Evolutionary conservation across 2,888 invertebrate species (phyloP).

Genomic region (Xylocampa areola): DNA sequence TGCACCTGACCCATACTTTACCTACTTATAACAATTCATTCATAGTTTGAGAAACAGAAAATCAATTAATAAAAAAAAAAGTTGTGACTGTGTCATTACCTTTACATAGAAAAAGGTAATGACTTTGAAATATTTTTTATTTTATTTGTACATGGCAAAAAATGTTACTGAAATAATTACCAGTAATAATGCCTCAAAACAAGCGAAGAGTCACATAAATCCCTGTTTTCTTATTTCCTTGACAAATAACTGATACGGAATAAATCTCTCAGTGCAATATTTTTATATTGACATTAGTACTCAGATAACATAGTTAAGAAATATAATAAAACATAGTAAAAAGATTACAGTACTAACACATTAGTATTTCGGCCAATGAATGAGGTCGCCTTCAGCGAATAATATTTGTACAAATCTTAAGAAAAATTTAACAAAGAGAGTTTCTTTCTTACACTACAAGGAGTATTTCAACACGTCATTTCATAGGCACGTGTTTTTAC

Average conservation of each 20-base stretch:
- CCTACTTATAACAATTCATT: too few species aligned
- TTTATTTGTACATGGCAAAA: not conserved
- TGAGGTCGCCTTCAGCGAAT: constrained; percentile 5
- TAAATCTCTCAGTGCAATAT: not conserved
- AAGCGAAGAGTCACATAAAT: too few species aligned
- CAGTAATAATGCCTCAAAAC: too few species aligned
- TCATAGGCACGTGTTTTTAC: constrained; percentile 8
- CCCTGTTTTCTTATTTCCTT: too few species aligned
- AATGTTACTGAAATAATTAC: not conserved
- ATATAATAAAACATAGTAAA: constrained; percentile 12
- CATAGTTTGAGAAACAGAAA: too few species aligned
- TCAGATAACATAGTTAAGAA: not conserved
- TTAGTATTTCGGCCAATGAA: constrained; percentile 20
- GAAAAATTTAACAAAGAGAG: constrained; percentile 24
- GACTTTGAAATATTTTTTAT: constrained; percentile 5
- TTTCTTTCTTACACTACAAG: not conserved
- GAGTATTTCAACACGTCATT: constrained; percentile 2
- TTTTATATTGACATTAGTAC: constrained; percentile 9
- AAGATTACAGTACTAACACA: constrained; percentile 25
- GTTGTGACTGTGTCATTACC: too few species aligned
- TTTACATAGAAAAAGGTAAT: too few species aligned
- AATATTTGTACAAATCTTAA: constrained; percentile 30
- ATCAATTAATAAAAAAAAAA: too few species aligned
- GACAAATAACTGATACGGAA: not conserved
- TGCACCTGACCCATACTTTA: too few species aligned